A percentile compares a stretch with the other conserved stretches of the same genome.
phyloP scores from a whole-genome alignment of 37 sponge, comb jelly and placozoan genomes.

The Beroe ovata region DNA sequence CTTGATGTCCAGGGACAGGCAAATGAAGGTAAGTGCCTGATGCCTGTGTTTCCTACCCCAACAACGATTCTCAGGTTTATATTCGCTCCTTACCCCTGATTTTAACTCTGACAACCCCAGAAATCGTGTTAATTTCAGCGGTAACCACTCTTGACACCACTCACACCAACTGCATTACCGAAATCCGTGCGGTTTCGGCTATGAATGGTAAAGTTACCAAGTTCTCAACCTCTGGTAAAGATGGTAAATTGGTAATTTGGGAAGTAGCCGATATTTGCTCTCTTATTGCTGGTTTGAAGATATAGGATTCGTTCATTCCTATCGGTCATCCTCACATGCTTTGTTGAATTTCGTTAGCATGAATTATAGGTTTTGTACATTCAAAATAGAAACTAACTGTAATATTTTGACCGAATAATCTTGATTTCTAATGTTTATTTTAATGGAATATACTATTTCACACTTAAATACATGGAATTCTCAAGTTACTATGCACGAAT shows the following conservation, averaged over 20 bases:
- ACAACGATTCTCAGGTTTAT: too few relatives aligned
- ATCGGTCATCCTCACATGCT: too few relatives aligned
- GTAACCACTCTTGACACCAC: constrained; percentile 77
- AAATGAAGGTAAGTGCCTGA: constrained; percentile 8
- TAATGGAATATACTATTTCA: background rate
- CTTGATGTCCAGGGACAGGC: constrained; percentile 43
- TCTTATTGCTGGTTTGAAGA: constrained; percentile 14
- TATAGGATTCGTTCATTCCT: too few relatives aligned
- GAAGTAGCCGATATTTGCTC: constrained; percentile 49
- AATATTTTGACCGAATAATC: too few relatives aligned
- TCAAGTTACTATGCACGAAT: background rate
- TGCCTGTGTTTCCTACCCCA: too few relatives aligned
- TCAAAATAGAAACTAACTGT: too few relatives aligned
- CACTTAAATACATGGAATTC: background rate
- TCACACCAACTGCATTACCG: constrained; percentile 95
- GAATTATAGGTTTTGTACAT: too few relatives aligned
- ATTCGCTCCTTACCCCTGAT: too few relatives aligned
- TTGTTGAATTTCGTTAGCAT: background rate
- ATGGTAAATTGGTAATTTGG: constrained; percentile 92
- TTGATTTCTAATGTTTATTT: too few relatives aligned
- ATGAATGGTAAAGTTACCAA: constrained; percentile 68
- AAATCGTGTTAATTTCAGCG: constrained; percentile 29
- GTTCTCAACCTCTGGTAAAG: constrained; percentile 93
- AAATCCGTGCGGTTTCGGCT: constrained; percentile 63
- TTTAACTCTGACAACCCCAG: constrained; percentile 12